Evolutionary conservation across 2,888 invertebrate species (phyloP).

Genomic region (Loripinus fragilis): DNA sequence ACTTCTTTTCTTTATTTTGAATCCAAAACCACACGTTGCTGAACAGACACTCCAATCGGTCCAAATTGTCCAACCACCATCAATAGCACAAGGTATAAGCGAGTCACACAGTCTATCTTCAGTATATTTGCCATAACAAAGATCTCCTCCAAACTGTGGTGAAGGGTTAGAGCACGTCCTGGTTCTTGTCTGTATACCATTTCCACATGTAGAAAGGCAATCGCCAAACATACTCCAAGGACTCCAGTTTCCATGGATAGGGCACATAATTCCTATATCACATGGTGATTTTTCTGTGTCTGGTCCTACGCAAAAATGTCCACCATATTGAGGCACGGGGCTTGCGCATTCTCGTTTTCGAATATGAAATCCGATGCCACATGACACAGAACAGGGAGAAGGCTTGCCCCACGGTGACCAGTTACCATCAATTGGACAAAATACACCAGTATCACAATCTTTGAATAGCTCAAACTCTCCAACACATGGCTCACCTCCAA

Average conservation of each 20-base stretch:
- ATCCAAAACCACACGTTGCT: constrained; percentile 34
- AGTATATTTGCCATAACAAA: constrained; percentile 35
- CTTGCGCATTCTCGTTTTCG: constrained; percentile 45
- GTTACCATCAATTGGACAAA: constrained; percentile 45
- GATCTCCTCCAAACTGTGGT: constrained; percentile 40
- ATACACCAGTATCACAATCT: constrained; percentile 34
- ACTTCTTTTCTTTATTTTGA: constrained; percentile 7
- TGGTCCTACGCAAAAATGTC: constrained; percentile 42
- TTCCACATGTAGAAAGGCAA: constrained; percentile 38
- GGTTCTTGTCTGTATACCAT: constrained; percentile 26
- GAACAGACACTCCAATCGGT: constrained; percentile 29
- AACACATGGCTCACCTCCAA: constrained; percentile 32
- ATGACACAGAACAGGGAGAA: constrained; percentile 31
- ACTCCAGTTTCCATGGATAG: constrained; percentile 46
- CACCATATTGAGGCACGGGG: constrained; percentile 49
- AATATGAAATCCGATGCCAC: constrained; percentile 30
- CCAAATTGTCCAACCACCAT: constrained; percentile 53
- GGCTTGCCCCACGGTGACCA: constrained; percentile 42
- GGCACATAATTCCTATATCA: constrained; percentile 43
- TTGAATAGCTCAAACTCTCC: constrained; percentile 23
- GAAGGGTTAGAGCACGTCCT: constrained; percentile 40
- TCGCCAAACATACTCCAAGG: constrained; percentile 31
- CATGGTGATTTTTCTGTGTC: constrained; percentile 33
- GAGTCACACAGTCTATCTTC: constrained; percentile 36
- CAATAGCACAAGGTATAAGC: constrained; percentile 34